A percentile compares a stretch with the other conserved stretches of the same genome.
phyloP scores from a whole-genome alignment of 35 echinoderm and acorn worm species.

The Lytechinus pictus region DNA sequence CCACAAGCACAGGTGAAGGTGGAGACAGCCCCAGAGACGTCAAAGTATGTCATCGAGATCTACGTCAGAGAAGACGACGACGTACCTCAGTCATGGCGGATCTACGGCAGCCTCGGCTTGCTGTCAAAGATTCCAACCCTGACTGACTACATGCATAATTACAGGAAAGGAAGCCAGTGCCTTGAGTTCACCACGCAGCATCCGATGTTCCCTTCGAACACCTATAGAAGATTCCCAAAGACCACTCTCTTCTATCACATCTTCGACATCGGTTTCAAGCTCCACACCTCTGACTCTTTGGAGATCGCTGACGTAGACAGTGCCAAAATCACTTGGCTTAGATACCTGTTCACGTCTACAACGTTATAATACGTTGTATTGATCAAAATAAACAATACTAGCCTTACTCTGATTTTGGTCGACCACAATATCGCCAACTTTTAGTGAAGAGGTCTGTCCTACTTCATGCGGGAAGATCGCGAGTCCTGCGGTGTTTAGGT shows the following conservation, averaged over 20 bases:
- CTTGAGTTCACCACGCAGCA: slow-evolving; percentile 20
- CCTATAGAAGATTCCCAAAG: slow-evolving; percentile 19
- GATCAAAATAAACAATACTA: too few species aligned
- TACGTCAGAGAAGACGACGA: not conserved
- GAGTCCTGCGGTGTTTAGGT: too few species aligned
- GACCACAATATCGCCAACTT: too few species aligned
- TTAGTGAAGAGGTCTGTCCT: too few species aligned
- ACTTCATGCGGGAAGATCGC: too few species aligned
- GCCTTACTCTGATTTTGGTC: too few species aligned
- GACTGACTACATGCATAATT: not conserved
- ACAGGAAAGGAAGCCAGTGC: slow-evolving; percentile 35
- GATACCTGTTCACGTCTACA: slow-evolving; percentile 7
- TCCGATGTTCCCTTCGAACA: not conserved
- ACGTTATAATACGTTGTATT: not conserved
- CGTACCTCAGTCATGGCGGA: not conserved
- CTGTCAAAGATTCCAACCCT: not conserved
- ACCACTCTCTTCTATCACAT: slow-evolving; percentile 34
- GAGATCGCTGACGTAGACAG: not conserved
- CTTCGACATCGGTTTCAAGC: not conserved
- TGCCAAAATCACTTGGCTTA: not conserved
- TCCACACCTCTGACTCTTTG: not conserved
- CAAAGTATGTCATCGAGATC: slow-evolving; percentile 15
- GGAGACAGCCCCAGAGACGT: not conserved
- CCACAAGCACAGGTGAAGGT: not conserved
- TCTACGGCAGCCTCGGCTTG: not conserved